Evolutionary conservation across 2,797 vertebrate species (phyloP).

Genomic region (Crocidura indochinensis): DNA sequence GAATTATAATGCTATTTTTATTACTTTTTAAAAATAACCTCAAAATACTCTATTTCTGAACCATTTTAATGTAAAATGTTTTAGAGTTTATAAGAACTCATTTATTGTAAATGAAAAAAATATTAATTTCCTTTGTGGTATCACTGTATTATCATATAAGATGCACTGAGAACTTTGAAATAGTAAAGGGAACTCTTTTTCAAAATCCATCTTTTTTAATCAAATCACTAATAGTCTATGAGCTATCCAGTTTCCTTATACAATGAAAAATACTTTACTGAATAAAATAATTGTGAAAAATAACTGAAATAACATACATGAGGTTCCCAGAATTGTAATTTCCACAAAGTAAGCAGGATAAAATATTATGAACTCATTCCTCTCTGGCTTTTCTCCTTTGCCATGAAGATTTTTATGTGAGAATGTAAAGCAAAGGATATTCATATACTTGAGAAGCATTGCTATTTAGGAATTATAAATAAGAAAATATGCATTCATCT

Average conservation of each 20-base stretch:
- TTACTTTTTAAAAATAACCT: background rate
- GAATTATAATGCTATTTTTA: constrained; percentile 44
- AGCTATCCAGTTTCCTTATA: background rate
- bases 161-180: background rate
- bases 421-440: background rate
- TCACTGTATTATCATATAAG: background rate
- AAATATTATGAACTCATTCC: background rate
- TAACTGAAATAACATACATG: background rate
- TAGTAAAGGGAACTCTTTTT: background rate
- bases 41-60: constrained; percentile 48
- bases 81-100: background rate
- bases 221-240: background rate
- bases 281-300: background rate
- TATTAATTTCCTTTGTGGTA: background rate
- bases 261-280: background rate
- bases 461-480: constrained; percentile 2
- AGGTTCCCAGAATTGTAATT: background rate
- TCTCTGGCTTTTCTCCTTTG: background rate
- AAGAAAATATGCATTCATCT: background rate
- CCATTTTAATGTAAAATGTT: background rate
- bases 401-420: background rate
- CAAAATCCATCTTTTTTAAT: background rate
- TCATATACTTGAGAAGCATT: background rate
- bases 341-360: background rate
- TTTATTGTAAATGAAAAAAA: background rate